Percentiles rank a stretch among this genome's conserved stretches.
phyloP scores from a whole-genome alignment of 2,888 invertebrate species.

The Drosophila pegasa region DNA sequence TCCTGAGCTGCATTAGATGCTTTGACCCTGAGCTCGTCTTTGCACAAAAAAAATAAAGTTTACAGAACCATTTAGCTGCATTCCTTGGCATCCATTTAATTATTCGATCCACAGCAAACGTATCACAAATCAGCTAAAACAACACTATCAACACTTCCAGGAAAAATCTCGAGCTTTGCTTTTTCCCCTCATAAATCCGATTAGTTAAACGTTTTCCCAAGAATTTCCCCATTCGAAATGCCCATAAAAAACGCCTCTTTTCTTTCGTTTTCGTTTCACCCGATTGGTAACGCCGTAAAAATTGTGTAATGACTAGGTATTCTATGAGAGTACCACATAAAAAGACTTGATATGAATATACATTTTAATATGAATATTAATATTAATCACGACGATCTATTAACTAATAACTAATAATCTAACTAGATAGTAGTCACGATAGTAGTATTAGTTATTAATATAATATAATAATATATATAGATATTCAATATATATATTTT shows the following conservation, averaged over 20 bases:
- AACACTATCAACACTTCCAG: conserved; percentile 36
- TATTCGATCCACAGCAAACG: conserved; percentile 31
- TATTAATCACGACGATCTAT: no score
- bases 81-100: conserved; percentile 41
- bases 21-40: conserved; percentile 45
- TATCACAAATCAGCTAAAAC: conserved; percentile 21
- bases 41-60: conserved; percentile 21
- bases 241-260: not conserved
- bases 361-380: no score
- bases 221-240: conserved; percentile 28
- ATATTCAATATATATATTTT: no score
- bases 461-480: no score
- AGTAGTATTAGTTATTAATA: no score
- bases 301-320: not conserved
- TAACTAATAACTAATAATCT: no score
- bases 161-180: conserved; percentile 34
- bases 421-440: no score
- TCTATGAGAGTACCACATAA: not conserved
- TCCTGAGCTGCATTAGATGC: conserved; percentile 51
- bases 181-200: conserved; percentile 30
- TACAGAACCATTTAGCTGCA: conserved; percentile 38
- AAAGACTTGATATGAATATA: no score
- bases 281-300: not conserved
- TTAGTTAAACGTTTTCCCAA: conserved; percentile 9
- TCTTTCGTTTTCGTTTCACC: not conserved